A percentile compares a stretch with the other conserved stretches of the same genome.
phyloP scores from a whole-genome alignment of 30 jellyfish, hydroid and myxozoan species.

The Hydractinia echinata region DNA sequence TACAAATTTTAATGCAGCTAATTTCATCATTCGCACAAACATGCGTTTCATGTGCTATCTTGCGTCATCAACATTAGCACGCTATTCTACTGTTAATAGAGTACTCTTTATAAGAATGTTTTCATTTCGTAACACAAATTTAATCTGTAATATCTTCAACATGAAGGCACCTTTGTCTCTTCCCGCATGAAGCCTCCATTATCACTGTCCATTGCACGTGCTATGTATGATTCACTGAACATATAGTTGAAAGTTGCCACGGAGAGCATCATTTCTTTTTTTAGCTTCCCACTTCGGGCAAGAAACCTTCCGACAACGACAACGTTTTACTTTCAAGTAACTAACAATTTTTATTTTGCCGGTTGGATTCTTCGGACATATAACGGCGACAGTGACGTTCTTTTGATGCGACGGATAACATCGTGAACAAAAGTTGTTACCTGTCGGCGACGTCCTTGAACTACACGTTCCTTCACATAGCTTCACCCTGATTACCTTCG shows the following conservation, averaged over 20 bases:
- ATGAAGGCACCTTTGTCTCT: neutral
- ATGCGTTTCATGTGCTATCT: too few relatives aligned
- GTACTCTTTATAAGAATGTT: too few relatives aligned
- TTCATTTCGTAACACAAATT: neutral
- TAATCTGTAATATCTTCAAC: neutral
- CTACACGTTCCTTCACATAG: constrained; percentile 16
- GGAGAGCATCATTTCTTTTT: neutral
- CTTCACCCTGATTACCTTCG: constrained; percentile 8
- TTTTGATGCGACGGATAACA: constrained; percentile 2
- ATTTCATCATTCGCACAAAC: too few relatives aligned
- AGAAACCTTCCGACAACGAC: constrained; percentile 11
- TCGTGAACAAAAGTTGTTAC: neutral
- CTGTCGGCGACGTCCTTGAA: constrained; percentile 8
- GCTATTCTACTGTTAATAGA: too few relatives aligned
- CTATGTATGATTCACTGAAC: neutral
- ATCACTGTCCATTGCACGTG: neutral
- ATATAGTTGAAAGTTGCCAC: neutral
- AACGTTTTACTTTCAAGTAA: constrained; percentile 17
- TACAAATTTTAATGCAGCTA: too few relatives aligned
- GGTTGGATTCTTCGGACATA: constrained; percentile 12
- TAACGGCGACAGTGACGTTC: neutral
- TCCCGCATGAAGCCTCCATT: neutral
- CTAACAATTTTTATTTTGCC: neutral
- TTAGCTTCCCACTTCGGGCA: neutral
- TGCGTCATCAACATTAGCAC: too few relatives aligned